Base-by-base conservation (phyloP, 23 tunicate genomes). In the Aplidium turbinatum region DNA sequence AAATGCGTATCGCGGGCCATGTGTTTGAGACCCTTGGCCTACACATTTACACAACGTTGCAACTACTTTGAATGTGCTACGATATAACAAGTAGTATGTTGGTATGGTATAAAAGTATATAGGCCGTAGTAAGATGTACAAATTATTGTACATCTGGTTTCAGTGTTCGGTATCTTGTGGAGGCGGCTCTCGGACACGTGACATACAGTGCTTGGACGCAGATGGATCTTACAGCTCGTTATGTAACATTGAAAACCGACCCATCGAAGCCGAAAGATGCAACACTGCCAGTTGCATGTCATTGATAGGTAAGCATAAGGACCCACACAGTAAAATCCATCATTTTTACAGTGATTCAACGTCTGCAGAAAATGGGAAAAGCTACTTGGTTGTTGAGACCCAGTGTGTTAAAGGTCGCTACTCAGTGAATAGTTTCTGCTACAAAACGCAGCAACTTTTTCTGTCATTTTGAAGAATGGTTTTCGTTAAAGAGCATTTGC, bases 111-210 rank as follows among this genome's bases (percentile, higher is more conserved):
- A 42, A 42, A 42, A 42, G 50, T 42, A 42, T 42, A 9, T 42
- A 42, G 16, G 16, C 16, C 50, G 50, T n/a, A n/a, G n/a, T n/a
- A n/a, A n/a, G n/a, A n/a, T n/a, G n/a, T n/a, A n/a, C n/a, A n/a
- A n/a, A 42, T 42, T 42, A 9, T 42, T 9, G 16, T 16, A 16
- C 16, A 9, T 35, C 38, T 18, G 19, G 3, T 77, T 35, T 3
- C 68, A 87, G 96, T 88, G 96, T 56, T 73, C 96, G 0, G 84
- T 51, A 9, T 81, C 96, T 0, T 88, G 96, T 32, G 87, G 83
- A 7, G 96, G 87, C 11, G 96, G 96, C 1, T 68, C 79, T 6
- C 68, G 79, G 13, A 57, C 73, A 18, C 69, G 96, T 18, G 83
- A 77, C 35, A 83, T 88, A 18, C 79, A 75, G 55, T 88, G 96